phyloP scores from a whole-genome alignment of 2,113 vertebrate genomes.

The Fulica atra region DNA sequence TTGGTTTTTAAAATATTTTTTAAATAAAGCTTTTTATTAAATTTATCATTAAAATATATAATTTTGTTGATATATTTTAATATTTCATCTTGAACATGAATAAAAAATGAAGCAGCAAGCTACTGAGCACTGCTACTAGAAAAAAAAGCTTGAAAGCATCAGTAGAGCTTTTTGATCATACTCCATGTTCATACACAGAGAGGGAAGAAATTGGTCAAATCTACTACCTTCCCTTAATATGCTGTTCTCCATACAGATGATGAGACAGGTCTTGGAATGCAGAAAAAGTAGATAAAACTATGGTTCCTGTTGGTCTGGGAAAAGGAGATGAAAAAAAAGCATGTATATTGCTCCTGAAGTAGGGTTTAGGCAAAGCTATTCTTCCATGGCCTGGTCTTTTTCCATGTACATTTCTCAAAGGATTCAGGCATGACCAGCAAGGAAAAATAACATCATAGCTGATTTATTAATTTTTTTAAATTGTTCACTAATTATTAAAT shows the following conservation, averaged over 20 bases:
- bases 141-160: not conserved
- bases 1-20: rapidly evolving
- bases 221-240: not conserved
- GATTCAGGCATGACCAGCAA: not conserved
- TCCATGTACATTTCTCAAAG: not conserved
- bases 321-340: not conserved
- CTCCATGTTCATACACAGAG: not conserved
- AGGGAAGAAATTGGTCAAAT: not conserved
- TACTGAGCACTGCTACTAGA: not conserved
- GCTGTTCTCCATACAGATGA: not conserved
- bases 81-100: not conserved
- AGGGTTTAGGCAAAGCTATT: not conserved
- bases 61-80: not conserved
- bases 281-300: not conserved
- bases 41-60: not conserved
- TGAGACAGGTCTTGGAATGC: not conserved
- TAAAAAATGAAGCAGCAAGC: not conserved
- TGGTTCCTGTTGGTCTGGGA: rapidly evolving
- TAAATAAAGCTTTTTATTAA: not conserved
- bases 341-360: rapidly evolving
- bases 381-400: not conserved
- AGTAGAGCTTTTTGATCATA: not conserved
- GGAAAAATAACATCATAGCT: not conserved
- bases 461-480: not conserved
- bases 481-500: not conserved